Conservation (phyloP, 2,888 invertebrate genomes). For the Melanophora roralis region DNA sequence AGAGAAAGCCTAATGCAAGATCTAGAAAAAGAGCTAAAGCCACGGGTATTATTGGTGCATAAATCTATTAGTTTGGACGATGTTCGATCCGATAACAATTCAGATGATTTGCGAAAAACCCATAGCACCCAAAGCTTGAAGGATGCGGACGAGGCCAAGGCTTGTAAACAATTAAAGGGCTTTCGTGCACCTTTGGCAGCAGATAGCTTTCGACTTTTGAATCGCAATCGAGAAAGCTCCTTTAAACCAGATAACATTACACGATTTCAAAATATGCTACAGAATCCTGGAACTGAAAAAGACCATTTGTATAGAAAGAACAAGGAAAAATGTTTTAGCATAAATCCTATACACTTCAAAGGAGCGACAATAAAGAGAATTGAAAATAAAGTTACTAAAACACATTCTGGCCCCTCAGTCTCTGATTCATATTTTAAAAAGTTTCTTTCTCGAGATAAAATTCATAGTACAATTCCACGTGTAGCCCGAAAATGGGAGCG, state of each 20-base stretch:
- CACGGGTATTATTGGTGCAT: constrained; percentile 50
- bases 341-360: constrained; percentile 66
- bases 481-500: constrained; percentile 74
- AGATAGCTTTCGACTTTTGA: constrained; percentile 72
- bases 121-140: constrained; percentile 66
- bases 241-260: constrained; percentile 40
- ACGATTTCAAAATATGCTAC: constrained; percentile 39
- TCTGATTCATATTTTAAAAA: constrained; percentile 48
- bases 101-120: constrained; percentile 65
- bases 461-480: constrained; percentile 74
- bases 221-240: constrained; percentile 17
- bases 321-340: constrained; percentile 67
- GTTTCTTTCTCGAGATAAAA: constrained; percentile 68
- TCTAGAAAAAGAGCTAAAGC: constrained; percentile 40
- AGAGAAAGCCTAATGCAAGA: constrained; percentile 33
- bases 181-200: constrained; percentile 71
- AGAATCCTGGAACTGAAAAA: constrained; percentile 48
- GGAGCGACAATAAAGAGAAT: constrained; percentile 69
- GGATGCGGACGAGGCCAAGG: background rate
- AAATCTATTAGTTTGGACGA: constrained; percentile 71
- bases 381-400: constrained; percentile 73
- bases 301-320: constrained; percentile 74
- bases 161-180: constrained; percentile 11
- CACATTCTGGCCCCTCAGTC: constrained; percentile 68
- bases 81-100: constrained; percentile 55